Base-by-base conservation (phyloP, 1,140 invertebrate genomes). In the Zaprionus gabonicus region DNA sequence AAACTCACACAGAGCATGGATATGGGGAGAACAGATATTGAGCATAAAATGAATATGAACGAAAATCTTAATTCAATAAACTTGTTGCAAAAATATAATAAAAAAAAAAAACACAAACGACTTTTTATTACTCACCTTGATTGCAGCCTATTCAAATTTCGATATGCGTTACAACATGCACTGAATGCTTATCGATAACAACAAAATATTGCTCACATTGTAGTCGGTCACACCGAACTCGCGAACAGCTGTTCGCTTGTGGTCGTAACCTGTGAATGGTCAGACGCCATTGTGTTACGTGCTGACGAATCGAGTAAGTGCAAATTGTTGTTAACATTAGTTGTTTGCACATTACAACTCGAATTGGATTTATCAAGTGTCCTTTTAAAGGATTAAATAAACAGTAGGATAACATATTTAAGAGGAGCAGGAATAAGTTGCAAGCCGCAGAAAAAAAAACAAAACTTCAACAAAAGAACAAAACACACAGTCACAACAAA, bases 61-160 rank as follows among this genome's bases (percentile, higher is more conserved):
- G 73, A 85, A 78, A 62, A 76, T 70, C 84, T 80, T 82, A 90
- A 90, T 90, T 90, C 85, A 90, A 90, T 90, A 90, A 90, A 90
- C 85, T 90, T 90, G 85, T 90, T 90, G 85, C 85, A 85, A 90
- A 88, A 80, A 88, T 88, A 88, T 74, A 84, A 84, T 80, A 88
- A 72, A 31, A 31, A 7, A n/a, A 7, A 28, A 31, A 70, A 76
- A 73, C 65, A 63, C 53, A 56, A 68, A 44, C 15, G 44, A 9
- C 25, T 41, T 58, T 65, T 38, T 13, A 46, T 64, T 71, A 15
- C 17, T 49, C 10, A 3, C 55, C 17, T 49, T 51, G 6, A 44
- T 51, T 28, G 27, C 17, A 28, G 10, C 34, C 13, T 28, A 31
- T 5, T 36, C 17, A n/a, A 63, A 59, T 41, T 51, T 68, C 7